Evolutionary conservation across 2,113 vertebrate species (phyloP).

Genomic region (Corapipo altera): DNA sequence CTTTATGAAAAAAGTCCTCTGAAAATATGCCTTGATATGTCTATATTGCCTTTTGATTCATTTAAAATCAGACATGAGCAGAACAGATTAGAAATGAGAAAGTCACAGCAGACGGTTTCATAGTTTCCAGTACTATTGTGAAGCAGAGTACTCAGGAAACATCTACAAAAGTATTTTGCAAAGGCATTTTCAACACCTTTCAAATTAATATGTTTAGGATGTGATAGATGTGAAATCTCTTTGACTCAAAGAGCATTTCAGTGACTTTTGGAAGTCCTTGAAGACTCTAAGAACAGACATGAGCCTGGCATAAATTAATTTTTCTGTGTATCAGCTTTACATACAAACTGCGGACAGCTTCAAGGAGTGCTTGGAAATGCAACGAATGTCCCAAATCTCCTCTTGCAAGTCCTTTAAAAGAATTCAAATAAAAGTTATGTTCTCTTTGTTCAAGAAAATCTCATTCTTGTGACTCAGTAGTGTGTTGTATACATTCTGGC

Average conservation of each 20-base stretch:
- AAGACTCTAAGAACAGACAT: background rate
- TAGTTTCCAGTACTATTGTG: background rate
- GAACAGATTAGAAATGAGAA: background rate
- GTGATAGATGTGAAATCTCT: conserved; percentile 35
- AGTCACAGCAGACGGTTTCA: background rate
- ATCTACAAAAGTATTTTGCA: background rate
- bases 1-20: background rate
- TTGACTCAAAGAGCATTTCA: conserved; percentile 19
- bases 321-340: background rate
- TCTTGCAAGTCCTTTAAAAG: background rate
- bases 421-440: background rate
- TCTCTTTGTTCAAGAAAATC: background rate
- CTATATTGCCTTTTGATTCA: background rate
- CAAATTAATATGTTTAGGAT: conserved; percentile 8
- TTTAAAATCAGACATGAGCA: background rate
- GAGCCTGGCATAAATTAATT: background rate
- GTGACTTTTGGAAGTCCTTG: background rate
- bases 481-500: background rate
- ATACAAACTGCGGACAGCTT: background rate
- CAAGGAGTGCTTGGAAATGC: background rate
- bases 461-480: background rate
- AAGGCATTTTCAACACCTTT: conserved; percentile 35
- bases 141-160: background rate
- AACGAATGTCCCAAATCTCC: background rate
- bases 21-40: background rate